phyloP scores from a whole-genome alignment of 2,797 vertebrate species.

The Phoxinus dragarum region DNA sequence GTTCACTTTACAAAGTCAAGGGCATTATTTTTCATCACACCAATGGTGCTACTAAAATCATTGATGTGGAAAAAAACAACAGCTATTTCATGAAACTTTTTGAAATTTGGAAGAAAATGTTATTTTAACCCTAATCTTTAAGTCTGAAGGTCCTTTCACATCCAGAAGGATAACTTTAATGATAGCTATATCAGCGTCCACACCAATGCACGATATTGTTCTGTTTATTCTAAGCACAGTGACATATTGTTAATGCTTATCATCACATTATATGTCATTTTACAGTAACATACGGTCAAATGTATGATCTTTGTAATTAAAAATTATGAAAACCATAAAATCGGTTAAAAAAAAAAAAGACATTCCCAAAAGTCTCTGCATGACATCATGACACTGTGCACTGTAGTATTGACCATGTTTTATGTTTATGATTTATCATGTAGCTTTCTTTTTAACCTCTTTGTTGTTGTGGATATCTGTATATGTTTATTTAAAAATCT shows the following conservation, averaged over 20 bases:
- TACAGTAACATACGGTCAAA: not conserved
- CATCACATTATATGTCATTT: not conserved
- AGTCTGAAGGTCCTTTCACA: not conserved
- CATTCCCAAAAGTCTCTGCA: too few species aligned
- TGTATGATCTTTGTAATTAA: not conserved
- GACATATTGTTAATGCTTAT: not conserved
- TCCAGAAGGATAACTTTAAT: not conserved
- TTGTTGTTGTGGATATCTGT: not conserved
- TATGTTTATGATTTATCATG: not conserved
- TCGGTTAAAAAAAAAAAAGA: not conserved
- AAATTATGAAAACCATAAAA: not conserved
- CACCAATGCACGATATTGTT: not conserved
- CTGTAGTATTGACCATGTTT: not conserved
- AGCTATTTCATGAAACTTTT: not conserved
- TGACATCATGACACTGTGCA: not conserved
- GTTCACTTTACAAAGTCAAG: constrained; percentile 8
- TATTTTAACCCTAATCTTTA: not conserved
- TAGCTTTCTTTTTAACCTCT: not conserved
- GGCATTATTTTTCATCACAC: constrained; percentile 10
- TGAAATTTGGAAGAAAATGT: not conserved
- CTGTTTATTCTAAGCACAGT: not conserved
- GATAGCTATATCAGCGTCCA: not conserved
- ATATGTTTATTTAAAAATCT: not conserved
- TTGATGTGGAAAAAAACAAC: not conserved
- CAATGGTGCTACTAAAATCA: not conserved